These are phyloP conservation scores for Pterophyllum scalare DNA, from an alignment of 2,113 vertebrate genomes.

Conservation along the genomic window DNA sequence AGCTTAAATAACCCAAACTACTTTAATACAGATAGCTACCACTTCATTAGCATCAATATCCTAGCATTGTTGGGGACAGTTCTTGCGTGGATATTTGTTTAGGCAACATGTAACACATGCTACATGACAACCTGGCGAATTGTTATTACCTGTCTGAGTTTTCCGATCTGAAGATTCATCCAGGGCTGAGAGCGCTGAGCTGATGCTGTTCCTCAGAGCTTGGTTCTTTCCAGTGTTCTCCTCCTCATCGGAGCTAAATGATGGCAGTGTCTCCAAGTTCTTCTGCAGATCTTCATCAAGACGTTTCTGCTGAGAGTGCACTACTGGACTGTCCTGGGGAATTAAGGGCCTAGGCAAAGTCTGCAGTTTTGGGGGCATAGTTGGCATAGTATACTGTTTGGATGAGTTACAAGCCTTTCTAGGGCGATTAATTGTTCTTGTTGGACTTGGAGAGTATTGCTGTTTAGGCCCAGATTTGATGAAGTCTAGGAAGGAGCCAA, in stretches of 20 bases:
- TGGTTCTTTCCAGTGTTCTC: slow-evolving; percentile 91
- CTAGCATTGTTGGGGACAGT: background rate
- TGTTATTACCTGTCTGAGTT: slow-evolving; percentile 84
- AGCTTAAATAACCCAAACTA: background rate
- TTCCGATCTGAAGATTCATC: slow-evolving; percentile 90
- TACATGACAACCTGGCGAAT: background rate
- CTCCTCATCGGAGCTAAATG: slow-evolving; percentile 96
- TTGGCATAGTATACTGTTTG: slow-evolving; percentile 79
- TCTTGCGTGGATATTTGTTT: background rate
- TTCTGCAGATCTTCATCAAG: slow-evolving; percentile 89
- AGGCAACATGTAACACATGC: background rate
- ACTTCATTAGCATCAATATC: background rate
- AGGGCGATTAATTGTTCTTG: slow-evolving; percentile 88
- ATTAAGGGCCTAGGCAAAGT: slow-evolving; percentile 63
- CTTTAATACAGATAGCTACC: background rate
- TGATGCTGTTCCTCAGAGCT: slow-evolving; percentile 91
- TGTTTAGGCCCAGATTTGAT: slow-evolving; percentile 96
- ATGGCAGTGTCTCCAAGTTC: slow-evolving; percentile 90
- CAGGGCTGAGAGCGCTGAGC: slow-evolving; percentile 86
- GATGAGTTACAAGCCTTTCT: slow-evolving; percentile 85
- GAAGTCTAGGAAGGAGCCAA: slow-evolving; percentile 98
- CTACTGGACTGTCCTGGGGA: slow-evolving; percentile 76
- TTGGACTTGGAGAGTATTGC: slow-evolving; percentile 90
- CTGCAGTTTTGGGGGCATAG: slow-evolving; percentile 79
- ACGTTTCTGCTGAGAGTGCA: slow-evolving; percentile 85